Conservation (phyloP, 2,888 invertebrate genomes). For the Syritta pipiens region DNA sequence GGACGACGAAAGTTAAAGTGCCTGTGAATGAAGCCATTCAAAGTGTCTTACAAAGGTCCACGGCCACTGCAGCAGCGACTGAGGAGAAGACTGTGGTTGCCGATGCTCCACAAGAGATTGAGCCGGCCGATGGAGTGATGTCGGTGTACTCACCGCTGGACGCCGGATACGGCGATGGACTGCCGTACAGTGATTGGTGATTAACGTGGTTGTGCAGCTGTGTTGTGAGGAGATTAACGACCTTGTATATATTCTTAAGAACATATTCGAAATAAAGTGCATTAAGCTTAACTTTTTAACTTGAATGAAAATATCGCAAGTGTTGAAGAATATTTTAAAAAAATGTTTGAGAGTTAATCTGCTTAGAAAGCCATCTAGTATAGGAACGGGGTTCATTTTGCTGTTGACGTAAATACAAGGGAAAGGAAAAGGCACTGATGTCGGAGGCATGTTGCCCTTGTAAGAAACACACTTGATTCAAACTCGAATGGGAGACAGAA, state of each 20-base stretch:
- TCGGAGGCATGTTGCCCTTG: too few relatives aligned
- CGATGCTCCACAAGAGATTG: not conserved
- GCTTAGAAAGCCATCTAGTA: too few relatives aligned
- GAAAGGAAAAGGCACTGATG: too few relatives aligned
- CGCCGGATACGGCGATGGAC: constrained; percentile 32
- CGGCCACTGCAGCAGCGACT: not conserved
- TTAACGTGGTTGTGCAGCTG: not conserved
- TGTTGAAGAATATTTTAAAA: too few relatives aligned
- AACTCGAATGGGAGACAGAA: too few relatives aligned
- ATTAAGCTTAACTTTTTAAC: too few relatives aligned
- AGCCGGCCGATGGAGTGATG: not conserved
- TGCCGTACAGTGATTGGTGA: constrained; percentile 45
- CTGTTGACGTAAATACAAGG: too few relatives aligned
- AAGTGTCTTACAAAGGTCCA: constrained; percentile 47
- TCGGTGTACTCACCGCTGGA: constrained; percentile 35
- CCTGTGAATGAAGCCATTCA: constrained; percentile 57
- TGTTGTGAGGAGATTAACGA: not conserved
- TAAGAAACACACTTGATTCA: too few relatives aligned
- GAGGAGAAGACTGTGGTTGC: not conserved
- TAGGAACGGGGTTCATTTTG: too few relatives aligned
- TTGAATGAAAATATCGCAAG: too few relatives aligned
- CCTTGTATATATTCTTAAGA: constrained; percentile 24
- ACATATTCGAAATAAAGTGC: constrained; percentile 9
- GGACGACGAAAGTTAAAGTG: constrained; percentile 55
- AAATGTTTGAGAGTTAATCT: too few relatives aligned